phyloP scores from a whole-genome alignment of 2,888 invertebrate genomes.

The Drosophila falleni region DNA sequence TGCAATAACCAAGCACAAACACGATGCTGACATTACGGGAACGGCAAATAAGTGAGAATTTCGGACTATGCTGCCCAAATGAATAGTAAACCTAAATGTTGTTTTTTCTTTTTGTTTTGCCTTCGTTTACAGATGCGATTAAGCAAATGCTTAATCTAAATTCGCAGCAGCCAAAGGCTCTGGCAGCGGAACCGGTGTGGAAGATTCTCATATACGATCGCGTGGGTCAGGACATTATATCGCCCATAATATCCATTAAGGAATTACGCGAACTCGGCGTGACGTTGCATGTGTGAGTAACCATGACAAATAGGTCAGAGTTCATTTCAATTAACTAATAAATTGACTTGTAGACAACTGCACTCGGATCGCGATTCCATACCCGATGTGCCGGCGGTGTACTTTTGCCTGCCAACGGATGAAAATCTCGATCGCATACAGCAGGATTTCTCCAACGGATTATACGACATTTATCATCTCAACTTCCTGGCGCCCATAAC shows the following conservation, averaged over 20 bases:
- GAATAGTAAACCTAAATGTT: constrained; percentile 16
- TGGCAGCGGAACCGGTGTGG: constrained; percentile 96
- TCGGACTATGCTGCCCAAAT: not conserved
- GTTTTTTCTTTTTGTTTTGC: not conserved
- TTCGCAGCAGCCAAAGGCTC: constrained; percentile 90
- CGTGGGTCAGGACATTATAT: constrained; percentile 98
- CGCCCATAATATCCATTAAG: constrained; percentile 97
- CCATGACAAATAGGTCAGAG: not conserved
- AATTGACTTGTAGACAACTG: constrained; percentile 88
- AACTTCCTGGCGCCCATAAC: constrained; percentile 99
- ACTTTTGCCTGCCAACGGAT: constrained; percentile 98
- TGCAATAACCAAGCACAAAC: constrained; percentile 50
- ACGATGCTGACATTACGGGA: constrained; percentile 89
- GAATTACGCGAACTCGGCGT: constrained; percentile 98
- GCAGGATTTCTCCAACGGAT: constrained; percentile 94
- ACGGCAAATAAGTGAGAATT: constrained; percentile 89
- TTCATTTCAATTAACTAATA: not conserved
- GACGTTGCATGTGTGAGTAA: constrained; percentile 97
- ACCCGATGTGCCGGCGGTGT: constrained; percentile 99
- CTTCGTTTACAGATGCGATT: constrained; percentile 90
- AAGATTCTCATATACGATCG: constrained; percentile 98
- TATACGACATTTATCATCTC: constrained; percentile 97
- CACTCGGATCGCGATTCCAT: constrained; percentile 96
- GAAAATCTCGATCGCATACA: constrained; percentile 98
- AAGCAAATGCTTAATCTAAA: constrained; percentile 98